Evolutionary conservation across 2,113 vertebrate genomes (phyloP).

Genomic region (Triplophysa siluroides): DNA sequence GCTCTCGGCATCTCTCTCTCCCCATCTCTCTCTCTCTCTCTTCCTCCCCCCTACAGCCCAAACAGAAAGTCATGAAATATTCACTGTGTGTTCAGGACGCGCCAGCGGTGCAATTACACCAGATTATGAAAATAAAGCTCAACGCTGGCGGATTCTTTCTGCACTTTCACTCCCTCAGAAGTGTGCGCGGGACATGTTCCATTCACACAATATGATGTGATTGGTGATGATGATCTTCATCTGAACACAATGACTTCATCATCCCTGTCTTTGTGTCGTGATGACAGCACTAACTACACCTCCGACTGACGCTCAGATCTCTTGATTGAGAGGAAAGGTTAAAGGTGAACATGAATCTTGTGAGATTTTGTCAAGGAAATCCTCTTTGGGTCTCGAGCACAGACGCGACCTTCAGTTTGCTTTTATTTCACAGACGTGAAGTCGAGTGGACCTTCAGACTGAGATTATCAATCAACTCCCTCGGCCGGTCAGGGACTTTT

Average conservation of each 20-base stretch:
- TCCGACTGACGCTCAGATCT: neutral
- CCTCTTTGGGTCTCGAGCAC: neutral
- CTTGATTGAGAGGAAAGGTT: neutral
- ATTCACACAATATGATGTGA: constrained; percentile 56
- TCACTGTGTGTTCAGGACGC: constrained; percentile 38
- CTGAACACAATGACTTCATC: constrained; percentile 47
- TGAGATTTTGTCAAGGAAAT: neutral
- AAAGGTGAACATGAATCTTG: neutral
- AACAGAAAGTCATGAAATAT: constrained; percentile 54
- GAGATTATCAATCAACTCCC: neutral
- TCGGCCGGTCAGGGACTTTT: neutral
- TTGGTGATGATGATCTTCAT: constrained; percentile 53
- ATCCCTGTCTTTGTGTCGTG: constrained; percentile 40
- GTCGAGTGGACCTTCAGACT: neutral
- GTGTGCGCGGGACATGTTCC: constrained; percentile 39
- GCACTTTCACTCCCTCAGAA: constrained; percentile 22
- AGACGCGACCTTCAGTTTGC: neutral
- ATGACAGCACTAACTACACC: neutral
- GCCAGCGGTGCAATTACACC: constrained; percentile 56
- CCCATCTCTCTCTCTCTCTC: too few species aligned
- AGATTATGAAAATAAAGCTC: constrained; percentile 63
- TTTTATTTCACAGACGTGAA: neutral
- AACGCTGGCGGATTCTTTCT: constrained; percentile 33
- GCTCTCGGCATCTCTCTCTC: too few species aligned
- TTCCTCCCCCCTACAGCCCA: too few species aligned